phyloP scores from a whole-genome alignment of 2,797 vertebrate genomes.

The Rhinichthys osculus region DNA sequence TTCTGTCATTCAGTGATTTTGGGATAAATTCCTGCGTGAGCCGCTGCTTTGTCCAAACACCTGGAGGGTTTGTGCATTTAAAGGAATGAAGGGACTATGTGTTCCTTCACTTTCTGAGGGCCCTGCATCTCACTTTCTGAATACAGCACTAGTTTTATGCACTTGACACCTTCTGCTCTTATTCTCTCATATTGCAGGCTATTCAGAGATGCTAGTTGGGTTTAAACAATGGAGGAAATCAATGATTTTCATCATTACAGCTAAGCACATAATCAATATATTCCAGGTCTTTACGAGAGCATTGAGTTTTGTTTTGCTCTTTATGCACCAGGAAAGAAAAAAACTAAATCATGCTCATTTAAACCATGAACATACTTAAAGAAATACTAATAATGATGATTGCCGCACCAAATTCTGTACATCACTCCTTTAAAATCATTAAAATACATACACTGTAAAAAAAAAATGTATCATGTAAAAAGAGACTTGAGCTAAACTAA shows the following conservation, averaged over 20 bases:
- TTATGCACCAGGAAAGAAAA: background rate
- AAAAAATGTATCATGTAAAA: no score
- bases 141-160: background rate
- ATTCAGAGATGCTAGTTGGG: background rate
- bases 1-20: background rate
- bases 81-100: constrained; percentile 3
- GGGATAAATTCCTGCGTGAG: background rate
- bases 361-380: background rate
- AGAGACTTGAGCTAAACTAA: no score
- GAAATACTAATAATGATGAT: background rate
- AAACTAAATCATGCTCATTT: background rate
- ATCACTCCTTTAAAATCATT: background rate
- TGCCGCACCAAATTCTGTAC: background rate
- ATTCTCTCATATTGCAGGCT: background rate
- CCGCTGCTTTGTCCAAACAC: constrained; percentile 37
- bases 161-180: background rate
- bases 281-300: background rate
- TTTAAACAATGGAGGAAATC: constrained; percentile 10
- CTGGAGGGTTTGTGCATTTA: constrained; percentile 18
- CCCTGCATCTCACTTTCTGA: background rate
- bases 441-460: background rate
- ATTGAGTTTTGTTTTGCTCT: background rate
- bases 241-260: background rate
- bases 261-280: background rate
- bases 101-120: background rate